Evolutionary conservation across 2,113 vertebrate species (phyloP).

Genomic region (Stigmatopora nigra): DNA sequence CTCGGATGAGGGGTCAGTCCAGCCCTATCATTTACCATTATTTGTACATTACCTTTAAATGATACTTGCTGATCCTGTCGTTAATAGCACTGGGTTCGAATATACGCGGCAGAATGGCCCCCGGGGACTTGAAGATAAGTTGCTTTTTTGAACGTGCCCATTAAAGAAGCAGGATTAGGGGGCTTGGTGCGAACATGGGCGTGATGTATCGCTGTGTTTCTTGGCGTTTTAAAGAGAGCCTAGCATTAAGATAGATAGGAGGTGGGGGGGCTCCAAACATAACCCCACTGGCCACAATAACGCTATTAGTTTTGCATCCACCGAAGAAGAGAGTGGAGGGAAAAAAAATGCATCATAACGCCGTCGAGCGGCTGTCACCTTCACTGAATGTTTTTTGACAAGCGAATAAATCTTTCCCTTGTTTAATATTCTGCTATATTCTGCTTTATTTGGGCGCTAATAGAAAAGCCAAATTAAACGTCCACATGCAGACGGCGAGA

Average conservation of each 20-base stretch:
- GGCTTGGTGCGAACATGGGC: slow-evolving; percentile 79
- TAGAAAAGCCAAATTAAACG: slow-evolving; percentile 99
- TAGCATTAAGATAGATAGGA: slow-evolving; percentile 98
- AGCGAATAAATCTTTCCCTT: slow-evolving; percentile 99
- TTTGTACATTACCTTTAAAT: slow-evolving; percentile 99
- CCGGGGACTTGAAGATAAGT: slow-evolving; percentile 80
- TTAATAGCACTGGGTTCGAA: slow-evolving; percentile 99
- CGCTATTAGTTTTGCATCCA: slow-evolving; percentile 82
- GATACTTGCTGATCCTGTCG: slow-evolving; percentile 99
- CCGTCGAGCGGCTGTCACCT: slow-evolving; percentile 95
- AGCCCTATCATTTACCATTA: slow-evolving; percentile 99
- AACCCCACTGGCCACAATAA: slow-evolving; percentile 92
- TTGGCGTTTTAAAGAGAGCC: slow-evolving; percentile 91
- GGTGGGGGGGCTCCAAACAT: slow-evolving; percentile 88
- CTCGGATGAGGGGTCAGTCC: slow-evolving; percentile 95
- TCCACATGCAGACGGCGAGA: slow-evolving; percentile 82
- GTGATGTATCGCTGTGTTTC: slow-evolving; percentile 98
- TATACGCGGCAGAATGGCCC: slow-evolving; percentile 74
- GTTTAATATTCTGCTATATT: slow-evolving; percentile 99
- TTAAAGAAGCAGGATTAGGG: slow-evolving; percentile 99
- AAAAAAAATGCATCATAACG: slow-evolving; percentile 86
- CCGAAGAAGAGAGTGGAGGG: slow-evolving; percentile 75
- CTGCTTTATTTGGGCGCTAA: slow-evolving; percentile 99
- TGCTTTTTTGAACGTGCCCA: slow-evolving; percentile 84
- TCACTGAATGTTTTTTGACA: slow-evolving; percentile 94